A percentile compares a stretch with the other conserved stretches of the same genome.
phyloP scores from a whole-genome alignment of 2,888 invertebrate genomes.

The Anthrax anthrax region DNA sequence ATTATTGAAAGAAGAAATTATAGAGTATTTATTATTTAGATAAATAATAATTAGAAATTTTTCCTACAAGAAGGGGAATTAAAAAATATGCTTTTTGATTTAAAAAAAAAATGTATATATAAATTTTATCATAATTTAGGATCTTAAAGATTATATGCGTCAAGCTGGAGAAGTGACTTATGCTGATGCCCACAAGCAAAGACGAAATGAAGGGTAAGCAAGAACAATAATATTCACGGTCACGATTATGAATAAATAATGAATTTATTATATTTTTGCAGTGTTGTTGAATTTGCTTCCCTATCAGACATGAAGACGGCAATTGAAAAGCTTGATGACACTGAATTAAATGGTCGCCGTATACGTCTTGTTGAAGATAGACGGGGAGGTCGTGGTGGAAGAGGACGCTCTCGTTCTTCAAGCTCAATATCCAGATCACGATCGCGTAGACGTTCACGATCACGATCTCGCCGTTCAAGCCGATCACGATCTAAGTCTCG shows the following conservation, averaged over 20 bases:
- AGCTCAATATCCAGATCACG: slow-evolving; percentile 61
- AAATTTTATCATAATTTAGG: slow-evolving; percentile 40
- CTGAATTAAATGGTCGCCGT: slow-evolving; percentile 89
- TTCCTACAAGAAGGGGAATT: not conserved
- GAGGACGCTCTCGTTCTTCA: slow-evolving; percentile 48
- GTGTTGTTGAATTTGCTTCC: slow-evolving; percentile 93
- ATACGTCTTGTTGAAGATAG: slow-evolving; percentile 84
- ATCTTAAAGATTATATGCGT: slow-evolving; percentile 98
- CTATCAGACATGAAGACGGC: slow-evolving; percentile 93
- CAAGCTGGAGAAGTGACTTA: slow-evolving; percentile 98
- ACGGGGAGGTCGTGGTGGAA: slow-evolving; percentile 41
- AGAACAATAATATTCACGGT: not conserved
- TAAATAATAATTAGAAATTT: not conserved
- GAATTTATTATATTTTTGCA: slow-evolving; percentile 27
- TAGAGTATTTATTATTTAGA: not conserved
- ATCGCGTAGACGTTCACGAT: slow-evolving; percentile 51
- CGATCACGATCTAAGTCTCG: slow-evolving; percentile 38
- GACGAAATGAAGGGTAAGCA: slow-evolving; percentile 81
- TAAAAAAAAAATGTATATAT: too few species aligned
- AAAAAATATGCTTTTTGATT: not conserved
- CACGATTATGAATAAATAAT: too few species aligned
- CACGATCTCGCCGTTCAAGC: slow-evolving; percentile 38
- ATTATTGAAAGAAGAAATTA: not conserved
- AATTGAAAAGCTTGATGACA: slow-evolving; percentile 89
- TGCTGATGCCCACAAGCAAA: slow-evolving; percentile 93